Evolutionary conservation across 2,888 invertebrate genomes (phyloP).

Genomic region (Phanerotoma sp.): DNA sequence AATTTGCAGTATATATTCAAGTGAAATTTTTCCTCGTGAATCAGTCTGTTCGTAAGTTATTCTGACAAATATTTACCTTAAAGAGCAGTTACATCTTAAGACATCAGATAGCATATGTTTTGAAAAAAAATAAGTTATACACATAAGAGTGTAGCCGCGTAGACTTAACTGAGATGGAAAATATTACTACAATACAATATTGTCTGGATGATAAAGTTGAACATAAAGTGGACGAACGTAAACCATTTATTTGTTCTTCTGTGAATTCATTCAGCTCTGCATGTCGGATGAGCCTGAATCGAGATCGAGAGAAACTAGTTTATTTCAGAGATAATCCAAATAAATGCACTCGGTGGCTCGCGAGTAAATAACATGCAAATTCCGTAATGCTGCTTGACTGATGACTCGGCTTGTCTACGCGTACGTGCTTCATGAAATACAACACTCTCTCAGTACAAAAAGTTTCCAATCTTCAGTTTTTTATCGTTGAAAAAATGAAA

Average conservation of each 20-base stretch:
- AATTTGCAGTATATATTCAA: slow-evolving; percentile 42
- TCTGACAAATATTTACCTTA: too few relatives aligned
- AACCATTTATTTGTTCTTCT: slow-evolving; percentile 52
- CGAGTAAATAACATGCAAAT: slow-evolving; percentile 59
- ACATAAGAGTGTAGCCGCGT: neutral
- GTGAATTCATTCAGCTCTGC: slow-evolving; percentile 33
- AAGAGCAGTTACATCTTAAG: too few relatives aligned
- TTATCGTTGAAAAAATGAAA: too few relatives aligned
- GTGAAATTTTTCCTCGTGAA: slow-evolving; percentile 11
- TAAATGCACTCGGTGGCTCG: slow-evolving; percentile 57
- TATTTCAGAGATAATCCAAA: slow-evolving; percentile 58
- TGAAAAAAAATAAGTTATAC: neutral
- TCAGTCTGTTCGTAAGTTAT: too few relatives aligned
- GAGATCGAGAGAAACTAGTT: slow-evolving; percentile 47
- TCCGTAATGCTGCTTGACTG: slow-evolving; percentile 58
- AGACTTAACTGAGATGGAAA: neutral
- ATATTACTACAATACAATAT: slow-evolving; percentile 30
- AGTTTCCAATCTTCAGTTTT: neutral
- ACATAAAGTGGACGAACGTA: slow-evolving; percentile 40
- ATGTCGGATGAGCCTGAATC: slow-evolving; percentile 21
- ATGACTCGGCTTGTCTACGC: slow-evolving; percentile 48
- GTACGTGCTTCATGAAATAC: slow-evolving; percentile 46
- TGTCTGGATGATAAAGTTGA: slow-evolving; percentile 45
- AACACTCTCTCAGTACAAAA: neutral
- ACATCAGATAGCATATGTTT: neutral